Conservation (phyloP, 2,113 vertebrate genomes). For the Prochilodus magdalenae region DNA sequence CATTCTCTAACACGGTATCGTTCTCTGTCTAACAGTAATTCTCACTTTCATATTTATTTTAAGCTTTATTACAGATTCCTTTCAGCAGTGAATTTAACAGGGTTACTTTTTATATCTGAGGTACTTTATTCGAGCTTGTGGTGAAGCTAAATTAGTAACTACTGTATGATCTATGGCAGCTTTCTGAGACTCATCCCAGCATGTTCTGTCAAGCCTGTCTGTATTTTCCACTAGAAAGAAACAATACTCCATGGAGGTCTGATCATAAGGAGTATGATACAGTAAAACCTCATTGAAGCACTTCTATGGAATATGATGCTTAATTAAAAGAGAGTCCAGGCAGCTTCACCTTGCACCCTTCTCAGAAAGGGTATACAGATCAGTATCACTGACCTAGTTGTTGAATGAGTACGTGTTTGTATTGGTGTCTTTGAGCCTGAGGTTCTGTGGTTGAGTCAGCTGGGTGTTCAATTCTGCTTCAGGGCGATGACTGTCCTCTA, state of each 20-base stretch:
- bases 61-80: too few relatives aligned
- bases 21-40: background rate
- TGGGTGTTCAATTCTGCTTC: background rate
- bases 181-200: background rate
- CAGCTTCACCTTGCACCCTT: background rate
- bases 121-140: background rate
- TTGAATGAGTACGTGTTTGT: background rate
- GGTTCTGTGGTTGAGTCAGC: slow-evolving; percentile 5
- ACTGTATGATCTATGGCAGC: too few relatives aligned
- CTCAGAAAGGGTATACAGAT: background rate
- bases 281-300: background rate
- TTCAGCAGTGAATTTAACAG: background rate
- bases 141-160: background rate
- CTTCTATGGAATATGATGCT: background rate
- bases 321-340: background rate
- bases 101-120: background rate
- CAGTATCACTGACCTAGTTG: background rate
- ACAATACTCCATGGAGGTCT: background rate
- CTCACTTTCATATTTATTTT: background rate
- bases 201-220: background rate
- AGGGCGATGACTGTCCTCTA: background rate
- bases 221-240: background rate
- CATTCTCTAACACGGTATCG: too few relatives aligned
- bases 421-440: background rate
- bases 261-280: background rate